Base-by-base conservation (phyloP, 1,140 invertebrate genomes). In the Leptestheria dahalacensis region DNA sequence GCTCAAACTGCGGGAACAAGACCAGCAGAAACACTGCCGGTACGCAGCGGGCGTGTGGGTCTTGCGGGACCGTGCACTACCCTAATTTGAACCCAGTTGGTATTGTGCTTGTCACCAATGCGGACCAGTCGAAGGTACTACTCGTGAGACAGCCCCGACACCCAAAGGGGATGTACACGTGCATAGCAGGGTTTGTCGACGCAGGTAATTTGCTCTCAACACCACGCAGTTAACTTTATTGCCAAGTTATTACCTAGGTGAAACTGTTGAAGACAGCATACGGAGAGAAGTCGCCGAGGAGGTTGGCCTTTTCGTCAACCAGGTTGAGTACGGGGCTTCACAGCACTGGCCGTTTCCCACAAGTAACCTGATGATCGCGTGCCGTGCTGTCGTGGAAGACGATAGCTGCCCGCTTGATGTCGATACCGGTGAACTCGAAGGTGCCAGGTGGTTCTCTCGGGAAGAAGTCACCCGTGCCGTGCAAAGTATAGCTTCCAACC, bases 301-400 rank as follows among this genome's bases (percentile, higher is more conserved):
- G 68, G 73, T 75, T 61, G 78, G 77, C n/a, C 65, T 81, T 10
- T 72, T 73, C 49, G 73, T 77, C 9, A 70, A 71, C 3, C 61
- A 68, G n/a, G 71, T 80, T 18, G 65, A 72, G 25, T 78, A 78
- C 62, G 70, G 78, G 58, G 72, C 71, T 3, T 76, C 74, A 55
- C 78, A 81, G 65, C 75, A 78, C 41, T 81, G 79, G 79, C 77
- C 79, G 4, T 75, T 78, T 64, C 77, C 78, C 10, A 67, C 68
- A 29, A 72, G 73, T 15, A 73, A 74, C 20, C 67, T 81, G 1
- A 81, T 81, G 79, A 66, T 77, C 6, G 78, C 76, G 1, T 78
- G 76, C 62, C 67, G 72, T 28, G 76, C 75, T 0, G 68, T 61
- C 10, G 67, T 65, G 11, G 60, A 61, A 53, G 62, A 62, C 33